Base-by-base conservation (phyloP, 2,113 vertebrate genomes). In the Gadus macrocephalus region DNA sequence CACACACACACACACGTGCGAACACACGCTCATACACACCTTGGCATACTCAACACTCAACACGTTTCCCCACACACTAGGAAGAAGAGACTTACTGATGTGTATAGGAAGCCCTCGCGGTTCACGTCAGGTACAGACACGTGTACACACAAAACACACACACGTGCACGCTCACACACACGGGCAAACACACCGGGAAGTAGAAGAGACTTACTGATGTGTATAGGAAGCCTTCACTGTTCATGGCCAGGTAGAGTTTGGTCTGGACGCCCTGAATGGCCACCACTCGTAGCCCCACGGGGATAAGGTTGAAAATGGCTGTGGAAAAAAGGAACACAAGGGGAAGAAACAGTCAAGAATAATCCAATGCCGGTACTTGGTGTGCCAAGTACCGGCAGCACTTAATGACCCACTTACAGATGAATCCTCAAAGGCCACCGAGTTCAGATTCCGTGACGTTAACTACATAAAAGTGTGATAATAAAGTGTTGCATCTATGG, bases 271-370 rank as follows among this genome's bases (percentile, higher is more conserved):
- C 97, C 88, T 99, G 97, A 90, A 99, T 99, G 80, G 97, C 97
- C 91, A 99, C 97, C 89, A 99, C 97, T 88, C 96, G 95, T 84
- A 99, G 93, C 85, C 97, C 97, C 91, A 98, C 97, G 59, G 97
- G 97, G 81, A 99, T 99, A 90, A 99, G 97, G 93, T 99, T 99
- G 92, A 99, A 99, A 90, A 95, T 89, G 85, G 95, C 96, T 98
- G 85, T 66, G 83, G 84, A 83, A 56, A 56, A 70, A 66, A 79
- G 83, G 87, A 15, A 25, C 74, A 15, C 67, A 61, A 75, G 8
- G 60, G 64, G 58, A 28, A 0, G 55, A 58, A 28, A 76, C 67
- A 1, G 61, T 49, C 15, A 62, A 62, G 4, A 62, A 62, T 15
- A 62, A 28, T 14, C 42, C 42, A 49, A 14, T 14, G 12, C n/a